These are phyloP conservation scores for Nezara viridula DNA, from an alignment of 2,888 invertebrate genomes.

Conservation along the genomic window DNA sequence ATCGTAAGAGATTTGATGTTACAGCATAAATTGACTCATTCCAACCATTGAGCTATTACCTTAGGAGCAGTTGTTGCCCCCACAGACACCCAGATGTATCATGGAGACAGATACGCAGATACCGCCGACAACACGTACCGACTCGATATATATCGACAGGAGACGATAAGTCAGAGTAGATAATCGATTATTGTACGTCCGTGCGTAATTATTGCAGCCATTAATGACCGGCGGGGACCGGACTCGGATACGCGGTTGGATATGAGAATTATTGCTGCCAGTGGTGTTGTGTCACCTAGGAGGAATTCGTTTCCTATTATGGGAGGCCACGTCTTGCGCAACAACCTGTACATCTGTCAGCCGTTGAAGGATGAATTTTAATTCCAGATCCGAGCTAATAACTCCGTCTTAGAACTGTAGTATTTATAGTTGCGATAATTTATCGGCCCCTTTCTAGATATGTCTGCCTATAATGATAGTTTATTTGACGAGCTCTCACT, in stretches of 20 bases:
- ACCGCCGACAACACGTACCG: slow-evolving; percentile 28
- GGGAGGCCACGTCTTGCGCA: neutral
- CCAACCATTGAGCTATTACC: slow-evolving; percentile 5
- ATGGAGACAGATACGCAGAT: slow-evolving; percentile 25
- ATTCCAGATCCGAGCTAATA: slow-evolving; percentile 41
- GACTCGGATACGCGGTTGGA: slow-evolving; percentile 8
- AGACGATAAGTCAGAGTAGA: slow-evolving; percentile 5
- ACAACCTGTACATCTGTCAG: slow-evolving; percentile 42
- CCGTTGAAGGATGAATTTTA: slow-evolving; percentile 48
- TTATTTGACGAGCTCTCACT: slow-evolving; percentile 45
- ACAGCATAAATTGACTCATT: neutral
- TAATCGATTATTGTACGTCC: slow-evolving; percentile 39
- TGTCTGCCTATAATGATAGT: slow-evolving; percentile 48
- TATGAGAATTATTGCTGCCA: slow-evolving; percentile 25
- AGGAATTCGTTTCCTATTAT: slow-evolving; percentile 40
- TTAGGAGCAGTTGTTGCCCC: slow-evolving; percentile 3
- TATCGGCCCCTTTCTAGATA: slow-evolving; percentile 36
- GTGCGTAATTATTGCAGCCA: slow-evolving; percentile 33
- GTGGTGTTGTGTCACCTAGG: slow-evolving; percentile 42
- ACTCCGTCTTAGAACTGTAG: slow-evolving; percentile 28
- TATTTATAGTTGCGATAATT: slow-evolving; percentile 39
- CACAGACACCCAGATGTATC: slow-evolving; percentile 9
- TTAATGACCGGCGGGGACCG: neutral
- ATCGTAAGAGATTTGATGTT: neutral
- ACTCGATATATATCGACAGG: slow-evolving; percentile 12